Base-by-base conservation (phyloP, 2,113 vertebrate species). In the Geococcyx californianus region DNA sequence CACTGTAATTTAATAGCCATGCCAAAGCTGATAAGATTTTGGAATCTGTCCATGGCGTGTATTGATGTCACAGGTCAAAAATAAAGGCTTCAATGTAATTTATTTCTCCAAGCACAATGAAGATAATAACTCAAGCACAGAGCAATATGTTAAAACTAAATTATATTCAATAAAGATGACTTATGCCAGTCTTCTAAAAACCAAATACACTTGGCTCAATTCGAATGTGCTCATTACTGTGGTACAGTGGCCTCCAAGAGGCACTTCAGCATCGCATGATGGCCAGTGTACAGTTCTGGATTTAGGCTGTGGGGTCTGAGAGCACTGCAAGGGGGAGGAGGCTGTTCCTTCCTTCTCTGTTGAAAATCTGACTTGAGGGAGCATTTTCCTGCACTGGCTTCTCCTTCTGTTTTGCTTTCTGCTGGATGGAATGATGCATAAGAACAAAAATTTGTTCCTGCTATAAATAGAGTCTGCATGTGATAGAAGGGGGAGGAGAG, bases 141-240 rank as follows among this genome's bases (percentile, higher is more conserved):
- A 97, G 95, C 96, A 97, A 97, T 97, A 97, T 97, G 96, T 97
- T 97, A 97, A 97, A 97, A 97, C 94, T 92, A 97, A 97, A 97
- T 97, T 97, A 97, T 95, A 94, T 97, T 97, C 96, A 97, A 96
- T 96, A 97, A 97, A 92, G 94, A 96, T 95, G 95, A 96, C 97
- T 97, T 97, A 97, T 97, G 96, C 96, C 97, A 94, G 92, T 97
- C 95, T 97, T 97, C 94, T 94, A 26, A 90, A 97, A 95, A 95
- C 92, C 81, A 91, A 95, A 95, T 94, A 95, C 92, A 94, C 90
- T 95, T 97, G 95, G 94, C 87, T 94, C 90, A 70, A 42, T 93
- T 89, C 36, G 33, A 81, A 85, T 83, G 84, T 82, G 68, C 87
- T 95, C 92, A 87, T 97, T 90, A 69, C 68, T 62, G 40, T 20